Base-by-base conservation (phyloP, 2,797 vertebrate genomes). In the Ataeniobius toweri region DNA sequence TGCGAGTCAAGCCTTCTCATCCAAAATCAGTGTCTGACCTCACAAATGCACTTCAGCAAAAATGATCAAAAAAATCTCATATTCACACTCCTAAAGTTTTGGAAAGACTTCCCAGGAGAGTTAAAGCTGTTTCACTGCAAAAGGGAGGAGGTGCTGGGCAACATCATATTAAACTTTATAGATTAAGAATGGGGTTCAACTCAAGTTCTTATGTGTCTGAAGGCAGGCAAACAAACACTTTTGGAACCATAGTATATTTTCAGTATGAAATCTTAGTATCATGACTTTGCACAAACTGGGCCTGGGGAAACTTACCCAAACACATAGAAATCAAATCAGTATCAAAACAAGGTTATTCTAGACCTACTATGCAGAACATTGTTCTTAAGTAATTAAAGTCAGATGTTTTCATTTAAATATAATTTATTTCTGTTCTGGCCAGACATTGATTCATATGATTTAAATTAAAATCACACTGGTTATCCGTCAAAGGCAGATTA, bases 391-490 rank as follows among this genome's bases (percentile, higher is more conserved):
- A 94, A 93, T 95, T 92, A 82, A 90, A 95, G 94, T 96, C 95
- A 95, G 94, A 94, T 96, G 95, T 94, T 96, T 96, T 94, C 92
- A 90, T 94, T 95, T 95, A 94, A 91, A 93, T 93, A 80, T 92
- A 88, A 94, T 93, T 92, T 83, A 87, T 89, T 85, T 88, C 71
- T 85, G 88, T 88, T 85, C 80, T 73, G 90, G 83, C 65, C 90
- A 90, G 91, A 93, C 88, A 80, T 94, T 87, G 92, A 93, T 95
- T 95, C 95, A 95, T 93, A 94, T 95, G 93, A 96, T 96, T 95
- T 95, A 91, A 94, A 96, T 96, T 95, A 95, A 94, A 93, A 93
- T 89, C 88, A 85, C 89, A 92, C 92, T 92, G 89, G 90, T 91
- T 94, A 94, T 93, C 89, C 90, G 91, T 95, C 94, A 93, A 92